A percentile compares a stretch with the other conserved stretches of the same genome.
These are phyloP conservation scores for Cepaea nemoralis DNA, from an alignment of 1,140 invertebrate species.

Conservation along the genomic window DNA sequence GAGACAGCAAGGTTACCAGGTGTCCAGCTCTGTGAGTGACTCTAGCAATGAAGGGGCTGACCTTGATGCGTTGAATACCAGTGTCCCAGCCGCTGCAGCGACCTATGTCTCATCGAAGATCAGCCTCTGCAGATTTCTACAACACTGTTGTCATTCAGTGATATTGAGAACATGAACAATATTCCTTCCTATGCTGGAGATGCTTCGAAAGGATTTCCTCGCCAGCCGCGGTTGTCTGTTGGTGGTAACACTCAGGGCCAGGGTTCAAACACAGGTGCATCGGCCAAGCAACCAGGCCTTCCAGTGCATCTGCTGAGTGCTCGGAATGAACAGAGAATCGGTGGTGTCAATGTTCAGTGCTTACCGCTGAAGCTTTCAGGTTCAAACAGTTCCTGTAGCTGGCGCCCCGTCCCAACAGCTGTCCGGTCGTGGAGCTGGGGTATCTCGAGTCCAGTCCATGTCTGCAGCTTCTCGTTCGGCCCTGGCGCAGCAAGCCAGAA, in stretches of 20 bases:
- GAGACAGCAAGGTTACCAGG: slow-evolving; percentile 48
- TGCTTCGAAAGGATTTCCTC: slow-evolving; percentile 29
- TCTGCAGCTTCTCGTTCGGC: slow-evolving; percentile 33
- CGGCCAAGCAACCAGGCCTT: slow-evolving; percentile 49
- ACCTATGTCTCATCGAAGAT: slow-evolving; percentile 52
- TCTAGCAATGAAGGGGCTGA: background rate
- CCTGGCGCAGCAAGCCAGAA: slow-evolving; percentile 39
- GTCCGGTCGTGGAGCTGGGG: background rate
- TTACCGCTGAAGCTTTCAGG: slow-evolving; percentile 54
- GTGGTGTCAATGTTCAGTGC: slow-evolving; percentile 59
- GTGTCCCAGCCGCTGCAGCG: slow-evolving; percentile 26
- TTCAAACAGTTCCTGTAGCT: slow-evolving; percentile 30
- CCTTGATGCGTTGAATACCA: slow-evolving; percentile 11
- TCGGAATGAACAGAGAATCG: slow-evolving; percentile 85
- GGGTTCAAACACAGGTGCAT: slow-evolving; percentile 25
- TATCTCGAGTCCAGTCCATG: slow-evolving; percentile 33
- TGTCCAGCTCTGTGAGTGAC: slow-evolving; percentile 2
- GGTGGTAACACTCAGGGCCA: slow-evolving; percentile 44
- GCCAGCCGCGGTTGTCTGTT: slow-evolving; percentile 44
- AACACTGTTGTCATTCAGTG: slow-evolving; percentile 40
- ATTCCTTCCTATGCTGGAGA: slow-evolving; percentile 18
- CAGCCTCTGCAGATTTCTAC: slow-evolving; percentile 63
- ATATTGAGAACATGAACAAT: slow-evolving; percentile 37
- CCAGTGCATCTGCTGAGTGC: slow-evolving; percentile 82
- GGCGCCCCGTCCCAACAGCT: slow-evolving; percentile 38